These are phyloP conservation scores for Malurus leucopterus DNA, from an alignment of 2,797 vertebrate species.

Conservation along the genomic window DNA sequence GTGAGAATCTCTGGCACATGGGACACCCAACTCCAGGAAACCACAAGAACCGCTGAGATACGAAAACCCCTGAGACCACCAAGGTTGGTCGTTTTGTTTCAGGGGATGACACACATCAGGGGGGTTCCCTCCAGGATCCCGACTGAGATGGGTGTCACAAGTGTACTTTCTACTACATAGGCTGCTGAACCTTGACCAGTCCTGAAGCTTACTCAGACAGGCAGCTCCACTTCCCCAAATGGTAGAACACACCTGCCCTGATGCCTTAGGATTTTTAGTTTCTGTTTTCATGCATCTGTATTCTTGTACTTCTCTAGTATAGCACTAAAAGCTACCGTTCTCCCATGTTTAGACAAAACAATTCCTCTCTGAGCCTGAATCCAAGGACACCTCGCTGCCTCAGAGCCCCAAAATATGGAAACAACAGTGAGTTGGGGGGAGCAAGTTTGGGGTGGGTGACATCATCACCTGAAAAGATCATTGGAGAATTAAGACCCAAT, in stretches of 20 bases:
- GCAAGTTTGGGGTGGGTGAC: no score
- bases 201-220: neutral
- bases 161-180: neutral
- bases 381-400: no score
- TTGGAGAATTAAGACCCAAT: no score
- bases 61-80: neutral
- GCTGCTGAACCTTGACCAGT: accelerated
- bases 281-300: no score
- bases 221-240: neutral
- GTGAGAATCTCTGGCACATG: neutral
- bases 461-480: no score
- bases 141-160: neutral
- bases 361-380: no score
- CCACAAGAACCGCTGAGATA: neutral
- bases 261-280: no score
- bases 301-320: no score
- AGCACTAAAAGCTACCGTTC: no score
- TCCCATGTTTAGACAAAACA: no score
- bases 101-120: neutral
- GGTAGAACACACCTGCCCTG: neutral
- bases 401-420: no score
- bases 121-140: neutral
- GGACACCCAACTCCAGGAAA: neutral
- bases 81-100: neutral
- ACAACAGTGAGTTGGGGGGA: no score